phyloP scores from a whole-genome alignment of 1,140 invertebrate genomes.

The Myzus persicae region DNA sequence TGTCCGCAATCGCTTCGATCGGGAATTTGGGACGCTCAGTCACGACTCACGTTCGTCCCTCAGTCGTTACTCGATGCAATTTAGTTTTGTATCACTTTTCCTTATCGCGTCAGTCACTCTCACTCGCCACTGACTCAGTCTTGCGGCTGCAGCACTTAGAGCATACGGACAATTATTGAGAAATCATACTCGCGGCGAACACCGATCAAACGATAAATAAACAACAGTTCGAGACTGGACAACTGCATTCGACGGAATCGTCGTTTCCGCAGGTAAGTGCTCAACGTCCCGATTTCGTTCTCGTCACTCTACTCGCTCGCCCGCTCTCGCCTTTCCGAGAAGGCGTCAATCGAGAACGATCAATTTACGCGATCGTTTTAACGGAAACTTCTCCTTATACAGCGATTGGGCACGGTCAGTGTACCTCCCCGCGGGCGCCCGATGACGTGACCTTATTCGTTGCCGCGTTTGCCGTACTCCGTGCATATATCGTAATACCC shows the following conservation, averaged over 20 bases:
- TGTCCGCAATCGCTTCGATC: not conserved
- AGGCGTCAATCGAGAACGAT: not conserved
- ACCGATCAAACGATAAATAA: conserved; percentile 10
- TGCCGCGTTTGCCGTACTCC: not conserved
- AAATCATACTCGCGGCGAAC: no score
- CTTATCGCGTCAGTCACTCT: not conserved
- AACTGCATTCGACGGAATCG: not conserved
- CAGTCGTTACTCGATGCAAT: not conserved
- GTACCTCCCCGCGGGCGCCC: not conserved
- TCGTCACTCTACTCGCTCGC: not conserved
- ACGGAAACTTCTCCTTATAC: conserved; percentile 24
- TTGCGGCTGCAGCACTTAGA: not conserved
- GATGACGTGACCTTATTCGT: not conserved
- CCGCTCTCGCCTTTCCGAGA: no score
- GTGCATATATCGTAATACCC: not conserved
- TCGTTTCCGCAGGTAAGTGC: not conserved
- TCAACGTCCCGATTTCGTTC: not conserved
- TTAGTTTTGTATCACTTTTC: not conserved
- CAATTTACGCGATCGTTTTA: not conserved
- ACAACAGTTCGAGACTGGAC: not conserved
- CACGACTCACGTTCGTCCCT: not conserved
- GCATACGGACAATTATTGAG: not conserved
- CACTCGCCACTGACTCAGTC: not conserved
- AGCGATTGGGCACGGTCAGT: not conserved
- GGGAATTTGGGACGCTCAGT: not conserved